Percentiles rank a stretch among this genome's conserved stretches.
Evolutionary conservation across 2,797 vertebrate genomes (phyloP).

Genomic region (Sebastes diploproa): DNA sequence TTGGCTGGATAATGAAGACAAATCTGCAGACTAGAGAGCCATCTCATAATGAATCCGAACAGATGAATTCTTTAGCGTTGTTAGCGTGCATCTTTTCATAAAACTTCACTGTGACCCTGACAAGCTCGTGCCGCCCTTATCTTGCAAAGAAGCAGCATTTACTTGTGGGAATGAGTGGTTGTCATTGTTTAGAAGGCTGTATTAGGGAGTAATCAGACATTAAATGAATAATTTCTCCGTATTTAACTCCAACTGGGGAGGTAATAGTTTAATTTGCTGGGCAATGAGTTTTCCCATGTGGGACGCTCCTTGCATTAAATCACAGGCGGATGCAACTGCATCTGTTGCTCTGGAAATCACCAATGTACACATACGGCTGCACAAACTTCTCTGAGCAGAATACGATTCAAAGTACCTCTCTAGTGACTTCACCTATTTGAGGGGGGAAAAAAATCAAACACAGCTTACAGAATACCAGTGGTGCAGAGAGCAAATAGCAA

Average conservation of each 20-base stretch:
- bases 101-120: slow-evolving; percentile 61
- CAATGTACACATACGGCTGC: neutral
- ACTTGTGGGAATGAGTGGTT: slow-evolving; percentile 62
- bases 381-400: neutral
- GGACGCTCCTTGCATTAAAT: slow-evolving; percentile 70
- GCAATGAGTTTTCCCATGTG: slow-evolving; percentile 69
- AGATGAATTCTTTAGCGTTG: slow-evolving; percentile 61
- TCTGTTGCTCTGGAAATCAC: slow-evolving; percentile 49
- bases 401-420: neutral
- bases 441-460: neutral
- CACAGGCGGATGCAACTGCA: slow-evolving; percentile 32
- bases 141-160: slow-evolving; percentile 55
- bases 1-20: slow-evolving; percentile 79
- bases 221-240: slow-evolving; percentile 81
- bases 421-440: neutral
- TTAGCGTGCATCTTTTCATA: slow-evolving; percentile 70
- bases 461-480: neutral
- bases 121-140: slow-evolving; percentile 64
- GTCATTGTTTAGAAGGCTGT: slow-evolving; percentile 73
- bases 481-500: neutral
- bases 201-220: slow-evolving; percentile 81
- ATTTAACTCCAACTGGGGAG: slow-evolving; percentile 79
- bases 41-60: slow-evolving; percentile 76
- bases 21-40: slow-evolving; percentile 71
- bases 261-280: slow-evolving; percentile 81